Evolutionary conservation across 2,797 vertebrate genomes (phyloP), one percentile per base, ranked within the genome.

Genomic region (Melanotaenia maccullochi): DNA sequence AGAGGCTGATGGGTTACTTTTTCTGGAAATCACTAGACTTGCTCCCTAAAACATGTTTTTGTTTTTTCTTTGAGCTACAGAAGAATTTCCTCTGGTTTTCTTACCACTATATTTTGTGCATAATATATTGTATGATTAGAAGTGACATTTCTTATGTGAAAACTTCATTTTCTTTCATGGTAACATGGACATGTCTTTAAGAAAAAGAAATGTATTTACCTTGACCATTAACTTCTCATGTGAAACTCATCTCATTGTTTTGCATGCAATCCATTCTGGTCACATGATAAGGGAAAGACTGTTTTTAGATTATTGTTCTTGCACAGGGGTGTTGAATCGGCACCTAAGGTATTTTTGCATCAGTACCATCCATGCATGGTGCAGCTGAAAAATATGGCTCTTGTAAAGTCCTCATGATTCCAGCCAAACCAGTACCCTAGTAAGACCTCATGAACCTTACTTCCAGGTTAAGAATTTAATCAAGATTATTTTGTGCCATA

Each of bases 191-290:
- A 87, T 78, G 89, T 85, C 84, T 82, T 78, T 89, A 51, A 85
- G 76, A 89, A 85, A 85, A 87, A 85, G 78, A 90, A 86, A 85
- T 90, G 84, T 91, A 92, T 92, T 91, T 90, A 90, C 79, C 73
- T 71, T 73, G 65, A 83, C 73, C 85, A 82, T 91, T 85, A 84
- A 86, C 85, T 90, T 81, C 76, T 78, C 84, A 87, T 89, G 83
- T 90, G 87, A 90, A 92, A 78, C 66, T 87, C 78, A 91, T 84
- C 73, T 89, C 78, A 89, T 88, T 86, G 73, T 93, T 92, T 92
- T 93, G 93, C 93, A 95, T 94, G 93, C 86, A 87, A 88, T 89
- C 80, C 86, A 86, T 89, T 86, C 89, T 87, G 83, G 83, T 89
- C 90, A 84, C 79, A 89, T 73, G 65, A 85, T 72, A 85, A 85